These are phyloP conservation scores for Gymnobelideus leadbeateri DNA, from an alignment of 2,113 vertebrate species.

Conservation along the genomic window DNA sequence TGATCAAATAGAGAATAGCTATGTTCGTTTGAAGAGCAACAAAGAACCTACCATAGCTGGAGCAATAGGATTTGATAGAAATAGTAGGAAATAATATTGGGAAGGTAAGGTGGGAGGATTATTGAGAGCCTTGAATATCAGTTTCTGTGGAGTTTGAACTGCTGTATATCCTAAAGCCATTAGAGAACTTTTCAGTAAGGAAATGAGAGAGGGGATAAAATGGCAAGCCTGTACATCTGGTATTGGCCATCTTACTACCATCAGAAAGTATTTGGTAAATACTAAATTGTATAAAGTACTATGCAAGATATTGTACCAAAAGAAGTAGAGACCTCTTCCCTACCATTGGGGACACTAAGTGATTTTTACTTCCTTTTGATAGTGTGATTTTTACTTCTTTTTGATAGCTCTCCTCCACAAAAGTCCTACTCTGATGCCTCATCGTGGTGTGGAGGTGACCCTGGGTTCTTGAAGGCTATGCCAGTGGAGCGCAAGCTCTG, in stretches of 20 bases:
- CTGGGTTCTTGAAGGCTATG: constrained; percentile 2
- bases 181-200: not conserved
- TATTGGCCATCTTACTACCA: not conserved
- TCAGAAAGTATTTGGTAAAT: constrained; percentile 31
- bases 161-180: not conserved
- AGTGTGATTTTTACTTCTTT: constrained; percentile 19
- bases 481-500: constrained; percentile 1
- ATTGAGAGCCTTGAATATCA: not conserved
- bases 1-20: not conserved
- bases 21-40: constrained; percentile 15
- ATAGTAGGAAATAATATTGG: not conserved
- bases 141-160: not conserved
- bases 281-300: not conserved
- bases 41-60: not conserved
- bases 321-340: not conserved
- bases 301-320: not conserved
- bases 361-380: constrained; percentile 27
- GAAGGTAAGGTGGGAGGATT: not conserved
- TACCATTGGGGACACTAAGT: not conserved
- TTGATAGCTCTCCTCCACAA: constrained; percentile 20
- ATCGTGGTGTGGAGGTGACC: constrained; percentile 6
- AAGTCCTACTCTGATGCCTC: constrained; percentile 2
- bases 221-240: not conserved
- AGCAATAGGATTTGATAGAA: not conserved
- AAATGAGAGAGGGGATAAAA: not conserved